Base-by-base conservation (phyloP, 1,140 invertebrate species). In the Lepeophtheirus salmonis region DNA sequence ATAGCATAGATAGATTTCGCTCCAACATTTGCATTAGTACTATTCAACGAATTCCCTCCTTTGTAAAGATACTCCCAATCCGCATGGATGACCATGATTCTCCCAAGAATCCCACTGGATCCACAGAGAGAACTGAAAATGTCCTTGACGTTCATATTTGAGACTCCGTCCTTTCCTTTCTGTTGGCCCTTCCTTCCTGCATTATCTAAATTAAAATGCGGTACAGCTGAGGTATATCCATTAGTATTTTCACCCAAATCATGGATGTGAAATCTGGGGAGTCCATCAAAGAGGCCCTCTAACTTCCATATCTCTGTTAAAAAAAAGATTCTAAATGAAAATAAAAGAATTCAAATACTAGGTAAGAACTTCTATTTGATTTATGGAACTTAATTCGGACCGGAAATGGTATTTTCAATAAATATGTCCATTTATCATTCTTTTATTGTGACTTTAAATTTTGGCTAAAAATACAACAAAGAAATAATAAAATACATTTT, bases 201-300 rank as follows among this genome's bases (percentile, higher is more conserved):
- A 83, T 60, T 78, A 53, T 73, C 65, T 0, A 92, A 94, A 74
- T 99, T 98, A 73, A 89, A 98, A 73, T 98, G 95, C 0, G 88
- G 76, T 0, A 92, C 95, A 18, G 94, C 89, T 55, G 87, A 91
- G 2, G 81, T 89, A 71, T 95, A 98, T 0, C 92, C 90, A 18
- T 61, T 53, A 17, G 59, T 61, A 4, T 52, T 61, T 20, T 61
- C 59, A 1, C 59, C 59, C 18, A 61, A 61, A 18, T 61, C 84
- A 69, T 98, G 95, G 56, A 98, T 79, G 70, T 98, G 95, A 74
- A 98, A 97, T 24, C 94, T 90, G 70, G 91, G 88, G 21, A 76
- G 66, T 12, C 84, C 84, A 66, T 78, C 72, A 14, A 73, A 68
- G 41, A 89, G 70, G 3, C 84, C 84, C 20, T 66, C 73, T 13